Base-by-base conservation (phyloP, 2,113 vertebrate genomes). In the Leptodactylus fuscus region DNA sequence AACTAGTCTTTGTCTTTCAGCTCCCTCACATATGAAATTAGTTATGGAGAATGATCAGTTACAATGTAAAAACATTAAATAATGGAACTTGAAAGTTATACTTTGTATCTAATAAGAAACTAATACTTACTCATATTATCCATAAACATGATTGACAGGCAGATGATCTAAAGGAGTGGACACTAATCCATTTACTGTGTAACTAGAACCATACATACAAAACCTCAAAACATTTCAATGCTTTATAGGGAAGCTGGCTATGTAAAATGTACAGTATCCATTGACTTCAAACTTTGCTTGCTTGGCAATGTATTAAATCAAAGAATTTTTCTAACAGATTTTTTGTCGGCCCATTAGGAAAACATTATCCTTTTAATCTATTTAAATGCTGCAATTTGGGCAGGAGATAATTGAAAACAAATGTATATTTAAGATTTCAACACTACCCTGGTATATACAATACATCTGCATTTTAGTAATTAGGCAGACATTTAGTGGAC, bases 401-500 rank as follows among this genome's bases (percentile, higher is more conserved):
- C 70, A 71, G 16, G 24, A 81, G 84, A 86, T 86, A 86, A 86
- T 86, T 86, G 76, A 86, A 77, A 86, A 86, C 84, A 86, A 86
- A 86, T 86, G 84, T 86, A 86, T 86, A 86, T 86, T 86, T 86
- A 86, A 86, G 76, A 53, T 86, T 86, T 86, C 65, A 4, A 38
- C 76, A 73, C 84, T 81, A 81, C 46, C 77, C 84, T 24, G 38
- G 76, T 58, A 80, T 81, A 80, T 86, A 86, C 51, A 86, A 81
- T 86, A 81, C 84, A 86, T 81, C 77, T 86, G 77, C 67, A 86
- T 86, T 86, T 85, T 86, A 81, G 84, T 86, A 86, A 86, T 86
- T 86, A 86, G 84, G 51, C 65, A 81, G 67, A 55, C 84, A 73
- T 86, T 86, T 86, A 86, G 48, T 86, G 84, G 84, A 86, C 84